Evolutionary conservation across 2,113 vertebrate species (phyloP).

Genomic region (Chrysochloris asiatica): DNA sequence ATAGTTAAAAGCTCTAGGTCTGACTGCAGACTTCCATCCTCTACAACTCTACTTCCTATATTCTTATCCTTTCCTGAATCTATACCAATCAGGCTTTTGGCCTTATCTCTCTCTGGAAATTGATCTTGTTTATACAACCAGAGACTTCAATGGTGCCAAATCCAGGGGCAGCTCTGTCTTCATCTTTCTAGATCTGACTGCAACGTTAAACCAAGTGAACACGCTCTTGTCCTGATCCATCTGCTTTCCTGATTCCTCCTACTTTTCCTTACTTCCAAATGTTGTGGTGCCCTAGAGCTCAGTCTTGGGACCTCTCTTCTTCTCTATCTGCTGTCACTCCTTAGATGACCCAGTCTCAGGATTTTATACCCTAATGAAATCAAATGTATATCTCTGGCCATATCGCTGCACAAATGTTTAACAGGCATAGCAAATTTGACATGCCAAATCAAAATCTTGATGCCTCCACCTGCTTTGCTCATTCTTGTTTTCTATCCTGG

Average conservation of each 20-base stretch:
- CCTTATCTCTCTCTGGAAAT: neutral
- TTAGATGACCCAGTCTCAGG: neutral
- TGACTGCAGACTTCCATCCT: neutral
- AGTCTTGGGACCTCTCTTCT: neutral
- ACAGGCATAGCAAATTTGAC: neutral
- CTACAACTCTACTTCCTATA: neutral
- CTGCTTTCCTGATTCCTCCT: neutral
- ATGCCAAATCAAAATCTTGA: neutral
- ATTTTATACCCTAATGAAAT: neutral
- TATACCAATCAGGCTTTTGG: neutral
- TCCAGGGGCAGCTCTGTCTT: neutral
- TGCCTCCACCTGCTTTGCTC: neutral
- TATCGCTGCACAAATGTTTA: neutral
- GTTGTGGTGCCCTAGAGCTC: neutral
- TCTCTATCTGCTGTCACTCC: neutral
- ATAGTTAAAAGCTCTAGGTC: neutral
- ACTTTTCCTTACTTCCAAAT: neutral
- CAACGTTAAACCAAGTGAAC: accelerated
- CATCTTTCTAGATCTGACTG: neutral
- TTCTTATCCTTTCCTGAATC: neutral
- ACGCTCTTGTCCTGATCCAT: neutral
- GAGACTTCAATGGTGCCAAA: neutral
- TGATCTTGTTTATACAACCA: neutral
- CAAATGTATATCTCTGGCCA: neutral
- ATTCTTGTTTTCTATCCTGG: neutral